A percentile compares a stretch with the other conserved stretches of the same genome.
These are phyloP conservation scores for Pipistrellus pipistrellus DNA, from an alignment of 2,797 vertebrate species.

Conservation along the genomic window DNA sequence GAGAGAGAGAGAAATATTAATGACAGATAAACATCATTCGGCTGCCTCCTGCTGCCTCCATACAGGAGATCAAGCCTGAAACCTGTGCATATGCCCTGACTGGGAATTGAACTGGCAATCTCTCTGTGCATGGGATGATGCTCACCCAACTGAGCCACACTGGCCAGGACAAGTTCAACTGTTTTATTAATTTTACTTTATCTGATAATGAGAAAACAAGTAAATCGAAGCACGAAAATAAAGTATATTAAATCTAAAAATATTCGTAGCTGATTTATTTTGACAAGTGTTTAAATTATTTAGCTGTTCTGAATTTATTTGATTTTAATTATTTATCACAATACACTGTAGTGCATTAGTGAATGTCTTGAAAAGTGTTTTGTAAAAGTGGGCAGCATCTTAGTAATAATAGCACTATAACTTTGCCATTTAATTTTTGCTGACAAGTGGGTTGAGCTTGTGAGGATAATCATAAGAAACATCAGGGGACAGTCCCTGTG, in stretches of 20 bases:
- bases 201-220: slow-evolving; percentile 66
- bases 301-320: slow-evolving; percentile 77
- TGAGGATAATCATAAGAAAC: slow-evolving; percentile 35
- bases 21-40: too few species aligned
- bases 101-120: too few species aligned
- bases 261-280: slow-evolving; percentile 73
- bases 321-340: slow-evolving; percentile 80
- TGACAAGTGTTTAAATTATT: slow-evolving; percentile 82
- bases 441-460: slow-evolving; percentile 65
- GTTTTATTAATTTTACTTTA: slow-evolving; percentile 45
- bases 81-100: too few species aligned
- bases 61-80: too few species aligned
- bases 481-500: background rate
- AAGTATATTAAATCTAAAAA: slow-evolving; percentile 64
- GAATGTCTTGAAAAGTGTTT: slow-evolving; percentile 70
- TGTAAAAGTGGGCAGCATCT: slow-evolving; percentile 66
- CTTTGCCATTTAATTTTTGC: slow-evolving; percentile 77
- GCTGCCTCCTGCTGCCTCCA: too few species aligned
- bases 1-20: too few species aligned
- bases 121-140: too few species aligned
- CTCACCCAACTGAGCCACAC: too few species aligned
- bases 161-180: background rate
- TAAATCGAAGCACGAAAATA: slow-evolving; percentile 65
- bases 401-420: slow-evolving; percentile 29
- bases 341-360: slow-evolving; percentile 61